Evolutionary conservation across 2,797 vertebrate genomes (phyloP).

Genomic region (Craterocephalus amniculus): DNA sequence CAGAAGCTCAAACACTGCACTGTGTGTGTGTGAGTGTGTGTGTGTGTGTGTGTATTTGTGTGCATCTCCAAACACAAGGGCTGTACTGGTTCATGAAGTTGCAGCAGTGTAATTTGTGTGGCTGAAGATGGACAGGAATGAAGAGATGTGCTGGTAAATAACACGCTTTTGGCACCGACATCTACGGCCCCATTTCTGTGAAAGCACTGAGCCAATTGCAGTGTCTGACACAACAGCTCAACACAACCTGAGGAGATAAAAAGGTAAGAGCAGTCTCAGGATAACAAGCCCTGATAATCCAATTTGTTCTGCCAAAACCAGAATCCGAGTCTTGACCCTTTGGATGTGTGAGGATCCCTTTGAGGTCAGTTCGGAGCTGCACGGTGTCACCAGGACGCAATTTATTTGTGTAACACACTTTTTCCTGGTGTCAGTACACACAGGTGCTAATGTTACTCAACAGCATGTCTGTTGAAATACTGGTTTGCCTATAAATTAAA

Average conservation of each 20-base stretch:
- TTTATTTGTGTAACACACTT: not conserved
- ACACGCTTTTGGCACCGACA: not conserved
- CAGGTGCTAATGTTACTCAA: no score
- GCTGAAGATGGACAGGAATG: not conserved
- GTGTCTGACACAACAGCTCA: not conserved
- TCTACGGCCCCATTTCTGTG: not conserved
- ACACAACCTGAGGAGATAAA: not conserved
- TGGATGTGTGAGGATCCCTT: not conserved
- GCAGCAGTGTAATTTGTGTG: constrained; percentile 5
- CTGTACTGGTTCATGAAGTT: not conserved
- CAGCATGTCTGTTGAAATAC: no score
- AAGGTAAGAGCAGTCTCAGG: not conserved
- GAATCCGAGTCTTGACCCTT: not conserved
- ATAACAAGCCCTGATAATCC: not conserved
- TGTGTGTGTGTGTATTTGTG: no score
- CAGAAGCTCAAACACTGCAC: not conserved
- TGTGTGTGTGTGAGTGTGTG: not conserved
- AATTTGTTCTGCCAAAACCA: not conserved
- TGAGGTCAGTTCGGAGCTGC: not conserved
- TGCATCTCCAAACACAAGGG: not conserved
- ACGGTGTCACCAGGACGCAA: not conserved
- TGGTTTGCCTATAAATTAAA: no score
- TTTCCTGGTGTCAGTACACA: no score
- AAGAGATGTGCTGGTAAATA: not conserved
- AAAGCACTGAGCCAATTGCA: constrained; percentile 2